Conservation (phyloP, 1,140 invertebrate species). For the Micrasema minimum region DNA sequence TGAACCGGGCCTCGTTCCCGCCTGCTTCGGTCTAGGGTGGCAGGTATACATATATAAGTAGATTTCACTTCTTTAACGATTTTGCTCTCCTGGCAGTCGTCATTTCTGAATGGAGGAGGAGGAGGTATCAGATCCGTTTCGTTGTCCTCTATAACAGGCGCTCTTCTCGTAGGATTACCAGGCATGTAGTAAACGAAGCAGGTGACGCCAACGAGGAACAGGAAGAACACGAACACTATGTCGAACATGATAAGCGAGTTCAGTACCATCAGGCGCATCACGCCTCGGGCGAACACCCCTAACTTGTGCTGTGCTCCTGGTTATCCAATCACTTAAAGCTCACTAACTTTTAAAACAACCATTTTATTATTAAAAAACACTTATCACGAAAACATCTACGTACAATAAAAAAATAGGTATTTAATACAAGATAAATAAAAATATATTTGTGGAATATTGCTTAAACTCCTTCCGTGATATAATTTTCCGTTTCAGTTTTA, state of each 20-base stretch:
- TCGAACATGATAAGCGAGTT: slow-evolving; percentile 89
- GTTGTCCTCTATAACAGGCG: slow-evolving; percentile 58
- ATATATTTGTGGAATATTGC: too few relatives aligned
- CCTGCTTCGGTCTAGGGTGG: slow-evolving; percentile 57
- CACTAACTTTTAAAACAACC: neutral
- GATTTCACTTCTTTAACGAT: slow-evolving; percentile 48
- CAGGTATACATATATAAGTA: slow-evolving; percentile 64
- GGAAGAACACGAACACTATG: slow-evolving; percentile 85
- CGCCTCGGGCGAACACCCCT: slow-evolving; percentile 52
- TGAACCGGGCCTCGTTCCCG: slow-evolving; percentile 63
- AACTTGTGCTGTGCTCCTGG: slow-evolving; percentile 31
- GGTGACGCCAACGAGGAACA: slow-evolving; percentile 83
- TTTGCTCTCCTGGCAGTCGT: slow-evolving; percentile 57
- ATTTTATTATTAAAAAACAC: neutral
- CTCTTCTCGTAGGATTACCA: slow-evolving; percentile 56
- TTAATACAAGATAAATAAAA: neutral
- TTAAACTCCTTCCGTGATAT: neutral
- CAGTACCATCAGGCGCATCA: slow-evolving; percentile 84
- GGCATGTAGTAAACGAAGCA: slow-evolving; percentile 84
- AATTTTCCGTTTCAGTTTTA: neutral
- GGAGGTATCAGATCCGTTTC: slow-evolving; percentile 65
- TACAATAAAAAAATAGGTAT: neutral
- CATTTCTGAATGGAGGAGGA: slow-evolving; percentile 61
- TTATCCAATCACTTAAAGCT: slow-evolving; percentile 10
- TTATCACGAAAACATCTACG: too few relatives aligned